Evolutionary conservation across 2,113 vertebrate genomes (phyloP).

Genomic region (Casuarius casuarius): DNA sequence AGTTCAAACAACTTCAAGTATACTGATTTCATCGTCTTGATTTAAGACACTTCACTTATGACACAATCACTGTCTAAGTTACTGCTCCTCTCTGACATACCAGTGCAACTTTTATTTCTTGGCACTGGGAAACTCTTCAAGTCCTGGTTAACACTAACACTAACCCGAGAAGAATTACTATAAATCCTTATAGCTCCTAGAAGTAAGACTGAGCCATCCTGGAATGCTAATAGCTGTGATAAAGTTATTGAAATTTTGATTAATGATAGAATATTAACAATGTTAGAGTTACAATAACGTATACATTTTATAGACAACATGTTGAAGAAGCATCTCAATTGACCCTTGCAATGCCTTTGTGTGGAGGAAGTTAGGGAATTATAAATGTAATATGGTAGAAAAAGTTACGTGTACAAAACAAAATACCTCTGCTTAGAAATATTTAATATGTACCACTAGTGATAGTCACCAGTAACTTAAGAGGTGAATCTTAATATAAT

Average conservation of each 20-base stretch:
- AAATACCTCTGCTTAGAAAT: neutral
- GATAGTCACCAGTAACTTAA: neutral
- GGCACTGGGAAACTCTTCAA: neutral
- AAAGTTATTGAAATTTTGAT: neutral
- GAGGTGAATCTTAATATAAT: neutral
- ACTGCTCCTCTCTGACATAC: neutral
- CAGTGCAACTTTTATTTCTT: neutral
- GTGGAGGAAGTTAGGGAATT: neutral
- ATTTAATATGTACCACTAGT: neutral
- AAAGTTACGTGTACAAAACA: neutral
- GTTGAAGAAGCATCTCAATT: neutral
- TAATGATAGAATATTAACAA: neutral
- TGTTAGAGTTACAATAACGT: neutral
- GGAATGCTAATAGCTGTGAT: neutral
- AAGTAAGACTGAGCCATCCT: neutral
- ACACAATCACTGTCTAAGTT: neutral
- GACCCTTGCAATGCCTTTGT: neutral
- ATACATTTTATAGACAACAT: neutral
- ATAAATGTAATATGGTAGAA: neutral
- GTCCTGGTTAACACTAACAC: neutral
- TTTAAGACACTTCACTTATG: neutral
- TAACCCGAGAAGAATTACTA: neutral
- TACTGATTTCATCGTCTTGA: neutral
- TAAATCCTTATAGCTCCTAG: neutral
- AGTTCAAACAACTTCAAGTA: neutral